phyloP scores from a whole-genome alignment of 2,888 invertebrate species.

The Augochlorella aurata region DNA sequence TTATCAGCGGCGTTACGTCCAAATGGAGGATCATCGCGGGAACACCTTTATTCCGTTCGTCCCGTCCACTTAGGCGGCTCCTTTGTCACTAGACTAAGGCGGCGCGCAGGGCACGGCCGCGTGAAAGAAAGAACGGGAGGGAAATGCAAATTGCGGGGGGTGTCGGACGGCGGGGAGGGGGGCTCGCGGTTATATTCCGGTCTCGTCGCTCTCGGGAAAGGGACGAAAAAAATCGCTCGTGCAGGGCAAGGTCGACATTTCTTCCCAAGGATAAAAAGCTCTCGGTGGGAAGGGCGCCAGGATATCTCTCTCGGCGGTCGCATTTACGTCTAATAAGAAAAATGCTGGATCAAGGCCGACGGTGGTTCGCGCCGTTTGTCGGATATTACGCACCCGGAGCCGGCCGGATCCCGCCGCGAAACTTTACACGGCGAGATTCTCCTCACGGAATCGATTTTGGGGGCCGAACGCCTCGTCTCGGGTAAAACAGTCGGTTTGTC shows the following conservation, averaged over 20 bases:
- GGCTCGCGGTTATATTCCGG: constrained; percentile 32
- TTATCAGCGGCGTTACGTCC: constrained; percentile 54
- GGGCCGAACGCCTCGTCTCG: too few species aligned
- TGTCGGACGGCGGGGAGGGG: background rate
- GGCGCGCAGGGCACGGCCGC: background rate
- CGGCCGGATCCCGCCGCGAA: background rate
- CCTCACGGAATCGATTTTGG: background rate
- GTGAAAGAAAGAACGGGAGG: constrained; percentile 22
- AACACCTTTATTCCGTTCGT: constrained; percentile 58
- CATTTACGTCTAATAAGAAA: constrained; percentile 54
- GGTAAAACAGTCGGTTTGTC: too few species aligned
- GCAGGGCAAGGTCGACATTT: constrained; percentile 53
- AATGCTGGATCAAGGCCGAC: constrained; percentile 36
- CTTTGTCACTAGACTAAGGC: constrained; percentile 53
- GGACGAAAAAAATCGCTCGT: constrained; percentile 51
- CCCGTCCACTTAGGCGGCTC: constrained; percentile 59
- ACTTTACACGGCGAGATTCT: background rate
- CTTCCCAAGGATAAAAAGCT: constrained; percentile 32
- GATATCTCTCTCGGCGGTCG: constrained; percentile 40
- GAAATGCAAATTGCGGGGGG: constrained; percentile 59
- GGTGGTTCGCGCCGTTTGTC: constrained; percentile 26
- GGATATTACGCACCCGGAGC: constrained; percentile 29
- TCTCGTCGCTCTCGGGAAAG: constrained; percentile 34
- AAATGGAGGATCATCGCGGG: constrained; percentile 57
- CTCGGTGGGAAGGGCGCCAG: constrained; percentile 7